Percentiles rank a stretch among this genome's conserved stretches.
phyloP scores from a whole-genome alignment of 2,113 vertebrate species.

The Cololabis saira region DNA sequence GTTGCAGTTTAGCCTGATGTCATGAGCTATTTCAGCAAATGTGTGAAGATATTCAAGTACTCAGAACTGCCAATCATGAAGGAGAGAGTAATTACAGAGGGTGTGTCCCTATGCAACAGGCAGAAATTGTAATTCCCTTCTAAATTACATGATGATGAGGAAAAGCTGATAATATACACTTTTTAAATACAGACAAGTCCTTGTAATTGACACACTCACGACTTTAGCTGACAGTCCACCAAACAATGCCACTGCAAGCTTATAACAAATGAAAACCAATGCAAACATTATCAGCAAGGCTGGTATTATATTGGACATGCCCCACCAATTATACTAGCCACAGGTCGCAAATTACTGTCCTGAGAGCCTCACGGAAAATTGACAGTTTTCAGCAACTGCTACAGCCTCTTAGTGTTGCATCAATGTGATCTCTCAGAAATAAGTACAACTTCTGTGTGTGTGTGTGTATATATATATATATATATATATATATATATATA shows the following conservation, averaged over 20 bases:
- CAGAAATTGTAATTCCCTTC: constrained; percentile 34
- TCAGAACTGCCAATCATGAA: constrained; percentile 24
- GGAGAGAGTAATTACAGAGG: constrained; percentile 35
- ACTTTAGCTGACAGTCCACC: background rate
- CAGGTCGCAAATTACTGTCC: background rate
- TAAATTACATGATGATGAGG: constrained; percentile 54
- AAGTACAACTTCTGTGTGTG: too few species aligned
- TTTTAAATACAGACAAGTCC: constrained; percentile 35
- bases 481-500: too few species aligned
- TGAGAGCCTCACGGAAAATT: background rate
- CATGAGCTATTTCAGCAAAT: constrained; percentile 40
- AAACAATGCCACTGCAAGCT: constrained; percentile 21
- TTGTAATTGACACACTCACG: constrained; percentile 33
- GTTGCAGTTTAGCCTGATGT: constrained; percentile 64
- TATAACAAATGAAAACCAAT: background rate
- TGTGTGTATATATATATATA: too few species aligned
- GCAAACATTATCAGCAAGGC: too few species aligned
- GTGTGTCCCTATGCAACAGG: constrained; percentile 15
- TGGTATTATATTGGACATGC: too few species aligned
- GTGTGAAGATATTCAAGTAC: constrained; percentile 43
- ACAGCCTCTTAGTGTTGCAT: background rate
- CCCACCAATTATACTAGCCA: too few species aligned
- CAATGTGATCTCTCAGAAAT: too few species aligned
- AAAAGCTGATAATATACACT: background rate
- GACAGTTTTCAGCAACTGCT: background rate